Evolutionary conservation across 2,888 invertebrate species (phyloP), one percentile per base, ranked within the genome.

Genomic region (Chrysolina oricalcia): DNA sequence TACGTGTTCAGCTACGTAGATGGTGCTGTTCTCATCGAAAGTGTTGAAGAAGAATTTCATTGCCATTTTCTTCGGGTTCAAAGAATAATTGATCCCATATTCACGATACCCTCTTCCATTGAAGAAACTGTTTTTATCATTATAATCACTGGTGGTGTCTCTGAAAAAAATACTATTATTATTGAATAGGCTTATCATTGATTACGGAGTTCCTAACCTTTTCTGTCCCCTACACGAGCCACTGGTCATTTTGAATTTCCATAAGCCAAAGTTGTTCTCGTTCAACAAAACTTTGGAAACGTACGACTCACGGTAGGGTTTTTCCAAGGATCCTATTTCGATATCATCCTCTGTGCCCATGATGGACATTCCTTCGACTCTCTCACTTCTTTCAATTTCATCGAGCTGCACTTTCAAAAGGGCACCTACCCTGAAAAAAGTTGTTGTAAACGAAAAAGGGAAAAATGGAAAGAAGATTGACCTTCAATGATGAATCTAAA

Each of bases 11-110:
- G 96, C 94, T 82, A 97, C 90, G 89, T 98, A 97, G 3, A 98
- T 90, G 72, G 97, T 89, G 3, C 97, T 96, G 87, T 97, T 93
- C 87, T 96, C 95, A 88, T 97, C 97, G 81, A 94, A 93, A 0
- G 97, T 97, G 82, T 93, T 92, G 89, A 98, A 96, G 78, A 79
- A 72, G 64, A 84, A 83, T 66, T 70, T 67, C 9, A 84, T 53
- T 35, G 80, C 79, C 41, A 83, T 76, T 71, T 81, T 74, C 0
- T 70, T 76, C 8, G 85, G 84, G 46, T 79, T 75, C 21, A 81
- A 56, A 13, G 73, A 66, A 1, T 73, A 69, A 10, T 80, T 74
- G 11, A 66, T 70, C 15, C 74, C 73, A 64, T 78, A 80, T 68
- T 80, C 78, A 27, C 76, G 77, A 68, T 86, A 87, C 27, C 87